phyloP scores from a whole-genome alignment of 2,113 vertebrate species.

The Lagopus muta region DNA sequence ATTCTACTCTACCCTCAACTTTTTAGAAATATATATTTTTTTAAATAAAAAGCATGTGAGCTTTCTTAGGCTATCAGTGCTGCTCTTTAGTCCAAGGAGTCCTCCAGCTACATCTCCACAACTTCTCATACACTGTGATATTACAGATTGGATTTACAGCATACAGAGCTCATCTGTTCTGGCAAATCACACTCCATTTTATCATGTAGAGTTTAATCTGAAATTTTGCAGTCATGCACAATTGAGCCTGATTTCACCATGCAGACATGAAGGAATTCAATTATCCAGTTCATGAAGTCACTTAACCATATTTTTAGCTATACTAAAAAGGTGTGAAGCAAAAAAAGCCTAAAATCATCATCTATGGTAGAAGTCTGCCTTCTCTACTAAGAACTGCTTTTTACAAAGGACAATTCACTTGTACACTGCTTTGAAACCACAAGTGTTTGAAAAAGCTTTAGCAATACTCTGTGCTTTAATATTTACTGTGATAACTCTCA shows the following conservation, averaged over 20 bases:
- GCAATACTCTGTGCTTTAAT: neutral
- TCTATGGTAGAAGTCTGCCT: neutral
- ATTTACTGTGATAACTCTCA: neutral
- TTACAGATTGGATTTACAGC: neutral
- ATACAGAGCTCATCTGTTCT: neutral
- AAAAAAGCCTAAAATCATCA: neutral
- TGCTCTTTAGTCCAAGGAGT: neutral
- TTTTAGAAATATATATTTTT: neutral
- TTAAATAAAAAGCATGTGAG: neutral
- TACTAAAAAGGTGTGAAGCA: neutral
- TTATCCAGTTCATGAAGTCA: neutral
- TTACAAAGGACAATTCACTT: neutral
- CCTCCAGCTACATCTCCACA: neutral
- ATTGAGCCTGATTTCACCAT: neutral
- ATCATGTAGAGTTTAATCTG: neutral
- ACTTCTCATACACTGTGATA: neutral
- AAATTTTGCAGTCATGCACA: neutral
- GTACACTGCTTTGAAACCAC: neutral
- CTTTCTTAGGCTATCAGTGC: neutral
- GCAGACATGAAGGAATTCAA: neutral
- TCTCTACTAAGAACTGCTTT: neutral
- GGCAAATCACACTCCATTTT: neutral
- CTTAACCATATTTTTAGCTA: neutral
- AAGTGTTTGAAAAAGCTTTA: neutral
- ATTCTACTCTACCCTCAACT: no score